Conservation (phyloP, 2,888 invertebrate species). For the Ennomos quercinarius region DNA sequence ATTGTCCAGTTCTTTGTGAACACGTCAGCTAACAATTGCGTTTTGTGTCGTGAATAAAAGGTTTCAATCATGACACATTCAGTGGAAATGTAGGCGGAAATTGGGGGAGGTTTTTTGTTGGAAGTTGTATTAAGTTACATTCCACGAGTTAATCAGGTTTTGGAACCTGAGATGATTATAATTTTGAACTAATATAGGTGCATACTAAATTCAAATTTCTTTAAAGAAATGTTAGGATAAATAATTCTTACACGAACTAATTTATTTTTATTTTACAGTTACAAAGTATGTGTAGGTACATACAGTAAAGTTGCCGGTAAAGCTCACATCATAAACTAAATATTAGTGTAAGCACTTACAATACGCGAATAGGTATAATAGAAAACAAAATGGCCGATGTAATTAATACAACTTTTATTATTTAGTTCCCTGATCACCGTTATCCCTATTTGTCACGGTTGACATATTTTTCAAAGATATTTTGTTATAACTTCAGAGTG, state of each 20-base stretch:
- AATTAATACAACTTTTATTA: no score
- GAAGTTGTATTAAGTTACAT: neutral
- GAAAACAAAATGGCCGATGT: no score
- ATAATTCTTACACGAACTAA: no score
- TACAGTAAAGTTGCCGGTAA: no score
- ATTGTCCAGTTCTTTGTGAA: constrained; percentile 65
- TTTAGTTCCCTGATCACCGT: no score
- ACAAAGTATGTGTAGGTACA: no score
- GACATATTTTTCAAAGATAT: constrained; percentile 58
- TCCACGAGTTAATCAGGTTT: constrained; percentile 30
- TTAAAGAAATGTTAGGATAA: no score
- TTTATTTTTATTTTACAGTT: no score
- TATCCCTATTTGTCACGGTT: constrained; percentile 59
- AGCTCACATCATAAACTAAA: no score
- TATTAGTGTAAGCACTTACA: no score
- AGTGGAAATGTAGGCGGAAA: constrained; percentile 43
- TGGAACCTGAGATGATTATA: constrained; percentile 47
- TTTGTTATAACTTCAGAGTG: constrained; percentile 60
- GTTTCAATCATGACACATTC: constrained; percentile 48
- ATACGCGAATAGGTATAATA: no score
- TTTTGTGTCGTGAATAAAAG: constrained; percentile 43
- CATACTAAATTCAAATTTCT: no score
- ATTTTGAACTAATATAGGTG: constrained; percentile 26
- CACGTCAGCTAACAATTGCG: constrained; percentile 59
- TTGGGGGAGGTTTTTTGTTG: constrained; percentile 24